These are phyloP conservation scores for Morelia viridis DNA, from an alignment of 2,797 vertebrate genomes.

Conservation along the genomic window DNA sequence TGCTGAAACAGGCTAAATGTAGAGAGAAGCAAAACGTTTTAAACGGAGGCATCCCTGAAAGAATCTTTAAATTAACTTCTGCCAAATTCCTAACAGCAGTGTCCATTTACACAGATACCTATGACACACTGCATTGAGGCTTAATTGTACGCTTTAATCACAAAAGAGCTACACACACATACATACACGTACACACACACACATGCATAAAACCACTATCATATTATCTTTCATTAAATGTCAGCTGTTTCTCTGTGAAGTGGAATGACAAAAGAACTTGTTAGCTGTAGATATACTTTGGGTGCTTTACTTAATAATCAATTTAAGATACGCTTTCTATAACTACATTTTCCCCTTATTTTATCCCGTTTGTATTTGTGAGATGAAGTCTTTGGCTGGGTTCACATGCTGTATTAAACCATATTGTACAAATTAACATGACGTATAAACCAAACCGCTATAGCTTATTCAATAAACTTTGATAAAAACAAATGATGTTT, in stretches of 20 bases:
- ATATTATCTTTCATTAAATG: conserved; percentile 25
- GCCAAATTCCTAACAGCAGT: conserved; percentile 9
- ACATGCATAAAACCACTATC: no score
- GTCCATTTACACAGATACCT: neutral
- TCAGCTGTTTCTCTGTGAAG: neutral
- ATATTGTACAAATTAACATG: neutral
- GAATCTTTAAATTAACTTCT: neutral
- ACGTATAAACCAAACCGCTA: neutral
- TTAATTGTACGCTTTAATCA: neutral
- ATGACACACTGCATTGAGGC: neutral
- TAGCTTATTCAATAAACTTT: neutral
- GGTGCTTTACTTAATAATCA: neutral
- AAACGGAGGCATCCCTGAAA: neutral
- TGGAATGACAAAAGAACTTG: neutral
- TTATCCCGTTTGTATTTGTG: neutral
- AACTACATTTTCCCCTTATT: neutral
- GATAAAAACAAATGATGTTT: neutral
- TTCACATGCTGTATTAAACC: neutral
- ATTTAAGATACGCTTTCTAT: neutral
- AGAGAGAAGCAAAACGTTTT: conserved; percentile 34
- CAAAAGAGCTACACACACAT: conserved; percentile 54
- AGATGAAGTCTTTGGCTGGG: neutral
- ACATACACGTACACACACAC: no score
- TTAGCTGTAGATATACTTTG: neutral
- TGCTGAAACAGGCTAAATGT: conserved; percentile 88